phyloP scores from a whole-genome alignment of 2,888 invertebrate species.

The Pammene fasciana region DNA sequence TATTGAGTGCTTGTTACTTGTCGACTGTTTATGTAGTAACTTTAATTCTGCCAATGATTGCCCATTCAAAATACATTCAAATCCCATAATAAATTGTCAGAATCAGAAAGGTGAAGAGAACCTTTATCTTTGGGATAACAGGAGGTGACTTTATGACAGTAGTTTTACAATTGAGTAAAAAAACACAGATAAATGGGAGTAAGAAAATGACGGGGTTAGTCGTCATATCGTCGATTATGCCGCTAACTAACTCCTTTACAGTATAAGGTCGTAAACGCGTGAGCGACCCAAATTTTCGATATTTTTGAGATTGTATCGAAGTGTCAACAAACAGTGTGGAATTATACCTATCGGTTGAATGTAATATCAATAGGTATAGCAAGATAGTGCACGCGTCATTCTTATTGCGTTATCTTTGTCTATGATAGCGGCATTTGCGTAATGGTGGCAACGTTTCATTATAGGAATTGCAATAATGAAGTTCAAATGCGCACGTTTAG shows the following conservation, averaged over 20 bases:
- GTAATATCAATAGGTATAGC: background rate
- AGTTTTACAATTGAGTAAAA: no score
- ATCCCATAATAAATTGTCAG: no score
- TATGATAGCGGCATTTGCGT: constrained; percentile 36
- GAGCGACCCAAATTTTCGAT: no score
- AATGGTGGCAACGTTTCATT: constrained; percentile 33
- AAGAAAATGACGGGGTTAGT: no score
- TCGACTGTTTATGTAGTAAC: background rate
- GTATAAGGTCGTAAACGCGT: no score
- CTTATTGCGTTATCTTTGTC: constrained; percentile 26
- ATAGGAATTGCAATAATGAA: constrained; percentile 33
- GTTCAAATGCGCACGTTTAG: constrained; percentile 15
- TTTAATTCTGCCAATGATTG: background rate
- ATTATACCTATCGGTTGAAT: background rate
- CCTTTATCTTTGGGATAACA: no score
- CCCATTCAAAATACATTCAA: no score
- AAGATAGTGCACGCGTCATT: constrained; percentile 27
- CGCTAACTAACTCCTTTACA: no score
- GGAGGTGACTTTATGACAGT: no score
- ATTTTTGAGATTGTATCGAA: background rate
- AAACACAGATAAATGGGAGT: no score
- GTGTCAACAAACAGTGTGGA: constrained; percentile 10
- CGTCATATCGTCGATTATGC: no score
- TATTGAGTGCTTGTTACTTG: constrained; percentile 2
- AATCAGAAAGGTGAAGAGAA: no score